Percentiles rank a stretch among this genome's conserved stretches.
Evolutionary conservation across 1,140 invertebrate species (phyloP).

Genomic region (Drosophila auraria): DNA sequence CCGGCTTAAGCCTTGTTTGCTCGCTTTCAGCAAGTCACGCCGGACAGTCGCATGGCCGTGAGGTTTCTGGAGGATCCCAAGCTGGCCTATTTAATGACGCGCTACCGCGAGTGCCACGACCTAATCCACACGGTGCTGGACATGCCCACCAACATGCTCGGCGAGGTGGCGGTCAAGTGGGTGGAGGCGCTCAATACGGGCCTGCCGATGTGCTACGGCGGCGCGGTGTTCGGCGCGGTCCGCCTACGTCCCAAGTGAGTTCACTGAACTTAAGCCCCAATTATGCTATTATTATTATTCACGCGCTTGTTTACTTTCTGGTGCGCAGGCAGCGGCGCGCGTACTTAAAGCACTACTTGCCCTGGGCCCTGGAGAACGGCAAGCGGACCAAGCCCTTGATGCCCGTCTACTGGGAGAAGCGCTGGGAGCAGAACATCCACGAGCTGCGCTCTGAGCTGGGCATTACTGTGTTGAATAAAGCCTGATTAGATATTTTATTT

Average conservation of each 20-base stretch:
- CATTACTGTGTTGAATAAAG: constrained; percentile 85
- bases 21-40: constrained; percentile 91
- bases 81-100: constrained; percentile 97
- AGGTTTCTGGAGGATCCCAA: constrained; percentile 96
- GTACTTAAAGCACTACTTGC: constrained; percentile 92
- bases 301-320: constrained; percentile 66
- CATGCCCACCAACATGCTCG: constrained; percentile 98
- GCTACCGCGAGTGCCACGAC: constrained; percentile 98
- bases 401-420: constrained; percentile 96
- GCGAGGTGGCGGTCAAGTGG: constrained; percentile 97
- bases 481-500: constrained; percentile 11
- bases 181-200: constrained; percentile 96
- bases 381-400: constrained; percentile 89
- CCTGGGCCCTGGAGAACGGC: constrained; percentile 95
- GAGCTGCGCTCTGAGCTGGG: constrained; percentile 93
- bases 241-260: constrained; percentile 91
- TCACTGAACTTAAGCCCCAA: constrained; percentile 30
- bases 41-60: constrained; percentile 95
- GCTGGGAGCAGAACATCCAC: constrained; percentile 94
- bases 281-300: constrained; percentile 24
- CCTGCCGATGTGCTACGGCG: constrained; percentile 95
- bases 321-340: constrained; percentile 90
- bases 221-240: constrained; percentile 93
- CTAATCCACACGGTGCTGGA: constrained; percentile 95
- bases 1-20: not conserved